These are phyloP conservation scores for Patella depressa DNA, from an alignment of 2,888 invertebrate genomes.

Conservation along the genomic window DNA sequence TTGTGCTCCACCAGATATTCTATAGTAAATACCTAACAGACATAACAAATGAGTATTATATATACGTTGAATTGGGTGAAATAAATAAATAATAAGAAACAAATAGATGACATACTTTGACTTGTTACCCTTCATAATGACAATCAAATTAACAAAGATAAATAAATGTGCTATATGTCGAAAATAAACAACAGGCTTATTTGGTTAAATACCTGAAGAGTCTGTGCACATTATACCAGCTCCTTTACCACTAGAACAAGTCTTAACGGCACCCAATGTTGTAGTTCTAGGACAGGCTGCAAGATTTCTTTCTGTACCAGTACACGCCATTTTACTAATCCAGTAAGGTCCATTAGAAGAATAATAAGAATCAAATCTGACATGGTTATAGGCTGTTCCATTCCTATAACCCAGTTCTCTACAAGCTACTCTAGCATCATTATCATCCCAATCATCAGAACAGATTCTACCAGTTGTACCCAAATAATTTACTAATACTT, in stretches of 20 bases:
- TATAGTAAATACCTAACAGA: constrained; percentile 46
- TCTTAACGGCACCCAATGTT: constrained; percentile 46
- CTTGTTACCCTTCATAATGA: too few species aligned
- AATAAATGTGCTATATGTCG: background rate
- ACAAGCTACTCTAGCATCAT: constrained; percentile 56
- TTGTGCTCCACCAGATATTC: constrained; percentile 43
- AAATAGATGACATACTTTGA: too few species aligned
- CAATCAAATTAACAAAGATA: too few species aligned
- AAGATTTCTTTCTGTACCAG: constrained; percentile 50
- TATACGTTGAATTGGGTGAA: background rate
- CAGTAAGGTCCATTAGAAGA: constrained; percentile 74
- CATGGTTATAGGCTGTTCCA: constrained; percentile 59
- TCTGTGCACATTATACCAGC: constrained; percentile 59
- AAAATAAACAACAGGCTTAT: background rate
- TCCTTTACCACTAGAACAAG: constrained; percentile 47
- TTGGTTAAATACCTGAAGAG: constrained; percentile 44
- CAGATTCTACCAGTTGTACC: constrained; percentile 58
- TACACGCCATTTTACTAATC: constrained; percentile 71
- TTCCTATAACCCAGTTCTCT: constrained; percentile 51
- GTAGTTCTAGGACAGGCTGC: constrained; percentile 47
- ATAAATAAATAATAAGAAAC: background rate
- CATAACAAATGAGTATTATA: background rate
- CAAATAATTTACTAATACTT: constrained; percentile 50
- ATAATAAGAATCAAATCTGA: constrained; percentile 46
- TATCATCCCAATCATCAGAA: constrained; percentile 55